These are phyloP conservation scores for Mactra quadrangularis DNA, from an alignment of 1,140 invertebrate species.

Conservation along the genomic window DNA sequence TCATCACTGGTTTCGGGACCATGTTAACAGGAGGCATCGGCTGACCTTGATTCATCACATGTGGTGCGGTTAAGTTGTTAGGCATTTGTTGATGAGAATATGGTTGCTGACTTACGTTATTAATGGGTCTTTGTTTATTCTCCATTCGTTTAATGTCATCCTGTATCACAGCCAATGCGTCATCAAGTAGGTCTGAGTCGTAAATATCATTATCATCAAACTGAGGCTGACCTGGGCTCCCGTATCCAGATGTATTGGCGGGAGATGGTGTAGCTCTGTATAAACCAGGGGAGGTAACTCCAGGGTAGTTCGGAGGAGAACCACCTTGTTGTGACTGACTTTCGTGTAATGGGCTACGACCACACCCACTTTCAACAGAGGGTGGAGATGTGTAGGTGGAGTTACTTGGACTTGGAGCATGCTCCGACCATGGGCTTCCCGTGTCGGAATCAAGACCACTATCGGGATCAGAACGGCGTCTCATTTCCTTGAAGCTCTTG, in stretches of 20 bases:
- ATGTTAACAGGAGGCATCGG: neutral
- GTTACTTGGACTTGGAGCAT: constrained; percentile 37
- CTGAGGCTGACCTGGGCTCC: constrained; percentile 23
- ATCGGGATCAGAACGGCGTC: constrained; percentile 12
- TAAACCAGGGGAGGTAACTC: constrained; percentile 15
- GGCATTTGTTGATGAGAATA: neutral
- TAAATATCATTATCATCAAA: constrained; percentile 4
- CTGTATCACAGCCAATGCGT: neutral
- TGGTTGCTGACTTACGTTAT: neutral
- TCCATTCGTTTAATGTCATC: constrained; percentile 1
- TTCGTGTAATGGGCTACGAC: constrained; percentile 41
- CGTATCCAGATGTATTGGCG: constrained; percentile 39
- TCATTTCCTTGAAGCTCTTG: constrained; percentile 37
- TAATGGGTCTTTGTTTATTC: neutral
- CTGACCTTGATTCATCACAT: neutral
- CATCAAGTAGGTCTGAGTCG: constrained; percentile 4
- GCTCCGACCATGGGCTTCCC: constrained; percentile 49
- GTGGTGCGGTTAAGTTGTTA: neutral
- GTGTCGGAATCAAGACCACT: constrained; percentile 43
- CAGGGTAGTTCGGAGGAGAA: constrained; percentile 47
- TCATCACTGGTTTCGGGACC: neutral
- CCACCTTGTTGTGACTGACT: constrained; percentile 8
- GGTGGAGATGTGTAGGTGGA: constrained; percentile 43
- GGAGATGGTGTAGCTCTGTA: constrained; percentile 33
- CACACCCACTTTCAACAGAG: constrained; percentile 55